These are phyloP conservation scores for Octodonta nipae DNA, from an alignment of 2,888 invertebrate species.

Conservation along the genomic window DNA sequence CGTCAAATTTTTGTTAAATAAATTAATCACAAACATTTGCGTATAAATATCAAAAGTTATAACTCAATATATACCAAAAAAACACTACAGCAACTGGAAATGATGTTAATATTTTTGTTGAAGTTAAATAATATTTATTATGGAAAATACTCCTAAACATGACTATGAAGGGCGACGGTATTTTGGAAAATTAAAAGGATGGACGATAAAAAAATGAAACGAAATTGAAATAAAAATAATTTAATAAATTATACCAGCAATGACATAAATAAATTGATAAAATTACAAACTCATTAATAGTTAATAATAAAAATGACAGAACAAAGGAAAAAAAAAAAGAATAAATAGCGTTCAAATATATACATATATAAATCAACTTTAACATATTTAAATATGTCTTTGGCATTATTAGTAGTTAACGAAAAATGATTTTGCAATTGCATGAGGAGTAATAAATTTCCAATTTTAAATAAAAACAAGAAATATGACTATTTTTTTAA, in stretches of 20 bases:
- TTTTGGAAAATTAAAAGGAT: slow-evolving; percentile 7
- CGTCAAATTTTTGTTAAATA: no score
- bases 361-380: slow-evolving; percentile 13
- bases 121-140: no score
- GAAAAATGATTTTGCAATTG: no score
- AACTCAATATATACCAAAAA: no score
- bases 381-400: slow-evolving; percentile 15
- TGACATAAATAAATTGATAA: slow-evolving; percentile 11
- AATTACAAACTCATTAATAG: slow-evolving; percentile 8
- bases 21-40: no score
- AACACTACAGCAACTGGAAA: no score
- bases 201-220: slow-evolving; percentile 12
- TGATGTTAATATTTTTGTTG: no score
- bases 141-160: no score
- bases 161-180: slow-evolving; percentile 13
- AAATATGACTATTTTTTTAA: no score
- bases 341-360: slow-evolving; percentile 15
- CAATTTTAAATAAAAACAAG: no score
- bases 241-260: slow-evolving; percentile 18
- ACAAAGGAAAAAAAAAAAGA: slow-evolving; percentile 15
- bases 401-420: slow-evolving; percentile 19
- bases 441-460: no score
- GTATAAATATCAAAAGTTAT: no score
- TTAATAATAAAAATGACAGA: slow-evolving; percentile 17
- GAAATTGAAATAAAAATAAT: slow-evolving; percentile 13